phyloP scores from a whole-genome alignment of 2,113 vertebrate genomes.

The Pterocles orientalis region DNA sequence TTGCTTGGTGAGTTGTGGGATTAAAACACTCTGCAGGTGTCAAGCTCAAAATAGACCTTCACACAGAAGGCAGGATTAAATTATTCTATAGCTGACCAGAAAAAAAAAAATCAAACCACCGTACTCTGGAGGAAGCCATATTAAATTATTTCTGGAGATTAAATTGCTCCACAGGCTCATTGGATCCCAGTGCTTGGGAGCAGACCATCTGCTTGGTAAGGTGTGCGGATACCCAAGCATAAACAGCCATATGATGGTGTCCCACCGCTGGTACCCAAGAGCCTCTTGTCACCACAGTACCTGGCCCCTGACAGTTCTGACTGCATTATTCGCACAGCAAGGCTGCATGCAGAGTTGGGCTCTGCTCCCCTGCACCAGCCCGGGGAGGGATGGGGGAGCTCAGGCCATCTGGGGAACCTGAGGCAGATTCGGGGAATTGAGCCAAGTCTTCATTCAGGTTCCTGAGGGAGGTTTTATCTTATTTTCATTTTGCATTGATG shows the following conservation, averaged over 20 bases:
- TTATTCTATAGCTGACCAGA: conserved; percentile 51
- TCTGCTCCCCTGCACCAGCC: not conserved
- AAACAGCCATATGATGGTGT: conserved; percentile 36
- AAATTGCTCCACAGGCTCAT: conserved; percentile 55
- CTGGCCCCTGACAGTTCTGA: conserved; percentile 15
- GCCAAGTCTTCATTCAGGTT: not conserved
- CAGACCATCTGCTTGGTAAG: conserved; percentile 62
- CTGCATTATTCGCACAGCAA: not conserved
- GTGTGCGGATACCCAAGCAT: conserved; percentile 36
- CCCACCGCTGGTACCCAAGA: not conserved
- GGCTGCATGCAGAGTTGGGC: not conserved
- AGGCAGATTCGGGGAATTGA: not conserved
- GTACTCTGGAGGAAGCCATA: conserved; percentile 51
- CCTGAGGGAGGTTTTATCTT: not conserved
- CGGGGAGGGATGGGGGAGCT: not conserved
- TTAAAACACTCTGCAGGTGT: conserved; percentile 65
- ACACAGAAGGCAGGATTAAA: conserved; percentile 66
- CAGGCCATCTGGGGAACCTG: not conserved
- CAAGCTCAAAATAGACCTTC: conserved; percentile 60
- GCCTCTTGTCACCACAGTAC: not conserved
- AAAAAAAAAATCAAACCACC: not conserved
- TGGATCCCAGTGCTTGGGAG: conserved; percentile 54
- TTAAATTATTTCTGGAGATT: conserved; percentile 69
- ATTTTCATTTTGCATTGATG: not conserved
- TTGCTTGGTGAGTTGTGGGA: conserved; percentile 59